phyloP scores from a whole-genome alignment of 2,797 vertebrate species.

The Pelodytes ibericus region DNA sequence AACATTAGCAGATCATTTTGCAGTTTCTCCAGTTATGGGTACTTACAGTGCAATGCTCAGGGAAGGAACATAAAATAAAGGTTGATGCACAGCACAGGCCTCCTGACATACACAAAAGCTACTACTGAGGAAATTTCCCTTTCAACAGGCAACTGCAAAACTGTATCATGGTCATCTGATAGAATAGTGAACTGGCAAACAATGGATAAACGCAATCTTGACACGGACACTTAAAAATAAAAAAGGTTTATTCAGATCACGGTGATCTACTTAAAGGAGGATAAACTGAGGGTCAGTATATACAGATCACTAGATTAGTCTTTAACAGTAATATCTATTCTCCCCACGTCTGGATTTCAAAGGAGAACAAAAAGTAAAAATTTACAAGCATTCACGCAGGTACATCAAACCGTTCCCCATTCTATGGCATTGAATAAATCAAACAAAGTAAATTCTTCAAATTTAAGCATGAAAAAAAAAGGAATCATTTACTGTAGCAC shows the following conservation, averaged over 20 bases:
- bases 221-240: constrained; percentile 68
- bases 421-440: background rate
- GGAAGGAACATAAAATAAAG: constrained; percentile 90
- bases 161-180: constrained; percentile 80
- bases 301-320: background rate
- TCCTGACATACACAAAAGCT: constrained; percentile 93
- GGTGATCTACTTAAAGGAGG: background rate
- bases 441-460: constrained; percentile 61
- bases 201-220: constrained; percentile 77
- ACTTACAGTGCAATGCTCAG: constrained; percentile 97
- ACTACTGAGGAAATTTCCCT: constrained; percentile 88
- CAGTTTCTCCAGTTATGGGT: constrained; percentile 87
- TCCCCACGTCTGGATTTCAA: too few relatives aligned
- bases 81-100: constrained; percentile 92
- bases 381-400: background rate
- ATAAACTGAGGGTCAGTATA: background rate
- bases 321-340: background rate
- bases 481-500: constrained; percentile 36
- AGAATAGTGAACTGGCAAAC: constrained; percentile 67
- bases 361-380: background rate
- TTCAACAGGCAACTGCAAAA: constrained; percentile 91
- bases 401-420: background rate
- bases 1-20: constrained; percentile 81
- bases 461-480: constrained; percentile 71
- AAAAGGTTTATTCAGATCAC: background rate